Percentiles rank a stretch among this genome's conserved stretches.
Evolutionary conservation across 1,140 invertebrate genomes (phyloP).

Genomic region (Chlorops oryzae): DNA sequence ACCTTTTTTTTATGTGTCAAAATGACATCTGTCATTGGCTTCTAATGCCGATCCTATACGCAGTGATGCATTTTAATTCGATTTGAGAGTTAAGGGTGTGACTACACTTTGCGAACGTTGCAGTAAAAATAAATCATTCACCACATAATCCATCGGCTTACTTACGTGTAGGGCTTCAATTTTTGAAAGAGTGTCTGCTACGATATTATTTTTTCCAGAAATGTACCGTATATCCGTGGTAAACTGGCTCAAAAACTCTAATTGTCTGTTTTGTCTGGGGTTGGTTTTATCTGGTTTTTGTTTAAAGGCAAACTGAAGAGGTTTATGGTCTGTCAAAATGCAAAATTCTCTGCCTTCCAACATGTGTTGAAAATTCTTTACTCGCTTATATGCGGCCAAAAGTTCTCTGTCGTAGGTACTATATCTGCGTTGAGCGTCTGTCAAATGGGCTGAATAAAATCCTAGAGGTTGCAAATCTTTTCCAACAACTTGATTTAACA

Average conservation of each 20-base stretch:
- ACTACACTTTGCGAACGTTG: too few species aligned
- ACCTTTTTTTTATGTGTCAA: too few species aligned
- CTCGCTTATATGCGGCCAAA: slow-evolving; percentile 29
- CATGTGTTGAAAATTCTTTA: slow-evolving; percentile 17
- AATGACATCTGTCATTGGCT: too few species aligned
- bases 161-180: too few species aligned
- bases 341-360: slow-evolving; percentile 26
- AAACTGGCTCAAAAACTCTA: slow-evolving; percentile 44
- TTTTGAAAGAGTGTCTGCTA: slow-evolving; percentile 34
- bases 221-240: slow-evolving; percentile 41
- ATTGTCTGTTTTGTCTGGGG: slow-evolving; percentile 29
- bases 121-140: too few species aligned
- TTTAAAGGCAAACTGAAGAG: slow-evolving; percentile 17
- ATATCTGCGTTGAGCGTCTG: slow-evolving; percentile 5
- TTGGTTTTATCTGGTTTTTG: slow-evolving; percentile 6
- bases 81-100: too few species aligned
- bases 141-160: too few species aligned
- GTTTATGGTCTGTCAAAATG: slow-evolving; percentile 23
- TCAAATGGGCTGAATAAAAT: neutral
- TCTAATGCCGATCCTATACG: too few species aligned
- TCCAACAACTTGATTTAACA: slow-evolving; percentile 20
- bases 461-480: too few species aligned
- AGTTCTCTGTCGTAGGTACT: slow-evolving; percentile 39
- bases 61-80: too few species aligned
- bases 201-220: slow-evolving; percentile 31